A percentile compares a stretch with the other conserved stretches of the same genome.
These are phyloP conservation scores for Paragorgia papillata DNA, from an alignment of 92 coral and sea anemone species.

Conservation along the genomic window DNA sequence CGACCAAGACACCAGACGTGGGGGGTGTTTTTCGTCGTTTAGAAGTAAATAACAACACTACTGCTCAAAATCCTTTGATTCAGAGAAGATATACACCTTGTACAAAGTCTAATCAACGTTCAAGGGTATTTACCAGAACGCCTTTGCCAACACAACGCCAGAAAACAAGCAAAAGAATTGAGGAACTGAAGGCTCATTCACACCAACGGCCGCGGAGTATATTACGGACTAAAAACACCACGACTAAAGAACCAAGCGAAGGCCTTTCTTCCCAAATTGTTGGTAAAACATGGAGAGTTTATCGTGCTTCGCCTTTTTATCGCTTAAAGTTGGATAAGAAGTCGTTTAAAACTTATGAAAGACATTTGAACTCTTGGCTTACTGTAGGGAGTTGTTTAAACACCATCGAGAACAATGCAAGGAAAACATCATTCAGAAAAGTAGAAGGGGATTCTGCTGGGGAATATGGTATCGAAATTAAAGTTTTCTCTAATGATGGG, in stretches of 20 bases:
- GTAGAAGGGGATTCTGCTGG: constrained; percentile 59
- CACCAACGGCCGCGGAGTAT: neutral
- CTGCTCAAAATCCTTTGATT: constrained; percentile 69
- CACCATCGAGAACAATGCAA: neutral
- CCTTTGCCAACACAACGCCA: constrained; percentile 28
- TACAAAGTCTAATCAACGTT: constrained; percentile 49
- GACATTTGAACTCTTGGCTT: constrained; percentile 30
- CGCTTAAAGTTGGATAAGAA: constrained; percentile 58
- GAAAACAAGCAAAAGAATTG: neutral
- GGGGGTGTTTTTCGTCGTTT: constrained; percentile 25
- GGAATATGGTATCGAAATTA: constrained; percentile 69
- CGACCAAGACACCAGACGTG: neutral
- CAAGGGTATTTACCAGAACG: constrained; percentile 27
- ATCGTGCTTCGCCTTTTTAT: constrained; percentile 80
- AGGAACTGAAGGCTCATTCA: constrained; percentile 6
- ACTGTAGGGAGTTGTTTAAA: neutral
- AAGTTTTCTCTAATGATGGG: constrained; percentile 21
- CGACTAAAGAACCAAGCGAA: neutral
- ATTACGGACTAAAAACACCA: constrained; percentile 1
- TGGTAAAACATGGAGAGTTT: constrained; percentile 84
- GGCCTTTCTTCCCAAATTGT: constrained; percentile 39
- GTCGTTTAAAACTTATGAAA: constrained; percentile 59
- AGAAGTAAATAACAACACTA: constrained; percentile 14
- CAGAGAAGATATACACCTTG: constrained; percentile 81
- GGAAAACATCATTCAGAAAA: constrained; percentile 50